Conservation (phyloP, 2,797 vertebrate genomes). For the Chelidonichthys spinosus region DNA sequence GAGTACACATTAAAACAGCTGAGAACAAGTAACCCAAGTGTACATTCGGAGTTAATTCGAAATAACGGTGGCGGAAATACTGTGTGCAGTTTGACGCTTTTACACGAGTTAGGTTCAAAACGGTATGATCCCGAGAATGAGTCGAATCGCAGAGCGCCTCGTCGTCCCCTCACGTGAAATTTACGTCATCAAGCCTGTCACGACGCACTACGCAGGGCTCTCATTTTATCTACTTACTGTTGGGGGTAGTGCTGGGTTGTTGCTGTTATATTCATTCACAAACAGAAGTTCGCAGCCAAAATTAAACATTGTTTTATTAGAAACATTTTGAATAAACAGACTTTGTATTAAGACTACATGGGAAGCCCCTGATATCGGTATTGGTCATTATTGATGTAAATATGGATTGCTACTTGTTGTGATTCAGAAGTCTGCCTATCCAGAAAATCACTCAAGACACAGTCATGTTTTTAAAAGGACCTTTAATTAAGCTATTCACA, state of each 20-base stretch:
- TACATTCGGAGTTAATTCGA: rapidly evolving
- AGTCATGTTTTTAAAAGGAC: constrained; percentile 30
- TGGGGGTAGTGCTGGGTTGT: not conserved
- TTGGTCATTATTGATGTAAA: not conserved
- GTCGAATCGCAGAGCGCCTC: not conserved
- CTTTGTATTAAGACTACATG: not conserved
- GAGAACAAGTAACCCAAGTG: rapidly evolving
- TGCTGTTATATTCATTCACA: not conserved
- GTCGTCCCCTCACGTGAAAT: constrained; percentile 1
- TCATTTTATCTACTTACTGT: not conserved
- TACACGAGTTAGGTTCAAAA: not conserved
- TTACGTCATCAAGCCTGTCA: constrained; percentile 10
- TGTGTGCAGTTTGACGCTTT: rapidly evolving
- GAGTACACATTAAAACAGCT: rapidly evolving
- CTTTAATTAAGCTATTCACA: constrained; percentile 46
- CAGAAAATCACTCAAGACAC: constrained; percentile 8
- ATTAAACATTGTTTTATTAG: not conserved
- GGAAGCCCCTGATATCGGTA: not conserved
- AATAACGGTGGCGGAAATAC: rapidly evolving
- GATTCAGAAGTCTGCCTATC: not conserved
- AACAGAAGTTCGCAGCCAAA: not conserved
- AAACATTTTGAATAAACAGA: not conserved
- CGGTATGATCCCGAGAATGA: constrained; percentile 20
- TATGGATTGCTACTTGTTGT: not conserved
- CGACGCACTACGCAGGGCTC: not conserved